phyloP scores from a whole-genome alignment of 2,113 vertebrate genomes.

The Physeter macrocephalus region DNA sequence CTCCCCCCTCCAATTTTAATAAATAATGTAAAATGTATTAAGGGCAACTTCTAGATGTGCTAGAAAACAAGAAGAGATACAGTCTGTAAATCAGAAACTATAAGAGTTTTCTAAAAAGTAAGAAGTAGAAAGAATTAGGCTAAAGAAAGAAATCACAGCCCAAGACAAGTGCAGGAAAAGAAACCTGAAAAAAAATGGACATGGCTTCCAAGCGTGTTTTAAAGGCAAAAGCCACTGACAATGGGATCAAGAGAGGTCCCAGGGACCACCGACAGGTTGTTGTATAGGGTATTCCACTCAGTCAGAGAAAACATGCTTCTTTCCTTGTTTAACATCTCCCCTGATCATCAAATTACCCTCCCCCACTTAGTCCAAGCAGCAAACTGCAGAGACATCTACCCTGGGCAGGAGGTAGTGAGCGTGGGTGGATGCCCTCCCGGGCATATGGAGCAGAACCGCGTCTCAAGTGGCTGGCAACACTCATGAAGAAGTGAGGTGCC shows the following conservation, averaged over 20 bases:
- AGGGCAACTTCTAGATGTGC: neutral
- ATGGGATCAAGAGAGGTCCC: neutral
- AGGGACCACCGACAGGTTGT: neutral
- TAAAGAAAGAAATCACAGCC: neutral
- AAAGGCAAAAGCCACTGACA: neutral
- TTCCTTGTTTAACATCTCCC: neutral
- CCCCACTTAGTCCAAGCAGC: neutral
- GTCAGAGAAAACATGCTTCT: neutral
- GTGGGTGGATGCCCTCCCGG: too few relatives aligned
- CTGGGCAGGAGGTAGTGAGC: neutral
- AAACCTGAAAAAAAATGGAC: neutral
- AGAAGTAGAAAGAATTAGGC: neutral
- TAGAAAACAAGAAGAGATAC: neutral
- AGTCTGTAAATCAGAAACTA: neutral
- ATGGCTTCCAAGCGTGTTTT: neutral
- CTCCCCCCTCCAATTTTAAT: neutral
- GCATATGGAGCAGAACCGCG: too few relatives aligned
- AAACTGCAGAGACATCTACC: neutral
- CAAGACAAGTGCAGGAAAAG: neutral
- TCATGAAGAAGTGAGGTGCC: neutral
- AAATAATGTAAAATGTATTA: neutral
- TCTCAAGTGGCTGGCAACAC: neutral
- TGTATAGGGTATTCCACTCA: neutral
- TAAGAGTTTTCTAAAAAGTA: neutral
- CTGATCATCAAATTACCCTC: neutral